Percentiles rank a stretch among this genome's conserved stretches.
Conservation (phyloP, 1,140 invertebrate genomes). For the Rhopalosiphum maidis region DNA sequence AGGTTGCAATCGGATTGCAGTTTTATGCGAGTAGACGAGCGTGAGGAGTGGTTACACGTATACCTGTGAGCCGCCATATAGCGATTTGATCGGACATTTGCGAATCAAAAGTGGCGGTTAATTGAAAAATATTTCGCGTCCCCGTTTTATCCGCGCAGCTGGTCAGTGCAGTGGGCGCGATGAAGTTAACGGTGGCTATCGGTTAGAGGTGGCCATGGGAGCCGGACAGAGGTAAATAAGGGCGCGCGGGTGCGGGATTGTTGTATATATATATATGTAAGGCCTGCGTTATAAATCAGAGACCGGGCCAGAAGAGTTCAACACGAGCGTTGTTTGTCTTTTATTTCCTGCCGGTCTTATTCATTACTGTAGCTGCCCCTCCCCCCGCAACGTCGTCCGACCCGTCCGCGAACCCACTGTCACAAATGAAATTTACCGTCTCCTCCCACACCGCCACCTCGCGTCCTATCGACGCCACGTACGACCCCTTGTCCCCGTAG, state of each 20-base stretch:
- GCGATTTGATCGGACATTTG: no score
- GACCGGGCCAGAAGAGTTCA: constrained; percentile 15
- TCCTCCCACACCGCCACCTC: no score
- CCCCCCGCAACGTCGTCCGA: background rate
- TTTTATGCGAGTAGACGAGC: accelerated
- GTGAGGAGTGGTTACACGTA: background rate
- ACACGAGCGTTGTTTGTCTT: constrained; percentile 26
- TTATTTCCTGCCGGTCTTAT: constrained; percentile 23
- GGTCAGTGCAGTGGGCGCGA: background rate
- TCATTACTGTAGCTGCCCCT: background rate
- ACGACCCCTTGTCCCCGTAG: background rate
- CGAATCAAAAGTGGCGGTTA: background rate
- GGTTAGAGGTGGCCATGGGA: background rate
- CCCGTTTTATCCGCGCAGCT: background rate
- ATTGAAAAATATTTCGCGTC: constrained; percentile 1
- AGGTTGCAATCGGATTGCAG: background rate
- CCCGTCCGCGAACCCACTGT: background rate
- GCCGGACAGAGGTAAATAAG: background rate
- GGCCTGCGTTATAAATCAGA: constrained; percentile 27
- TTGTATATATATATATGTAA: no score
- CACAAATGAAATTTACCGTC: constrained; percentile 36
- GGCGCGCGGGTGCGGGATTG: background rate
- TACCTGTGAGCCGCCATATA: background rate
- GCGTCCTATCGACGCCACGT: background rate
- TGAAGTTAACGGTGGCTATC: background rate